A percentile compares a stretch with the other conserved stretches of the same genome.
These are phyloP conservation scores for Callospermophilus lateralis DNA, from an alignment of 2,113 vertebrate species.

Conservation along the genomic window DNA sequence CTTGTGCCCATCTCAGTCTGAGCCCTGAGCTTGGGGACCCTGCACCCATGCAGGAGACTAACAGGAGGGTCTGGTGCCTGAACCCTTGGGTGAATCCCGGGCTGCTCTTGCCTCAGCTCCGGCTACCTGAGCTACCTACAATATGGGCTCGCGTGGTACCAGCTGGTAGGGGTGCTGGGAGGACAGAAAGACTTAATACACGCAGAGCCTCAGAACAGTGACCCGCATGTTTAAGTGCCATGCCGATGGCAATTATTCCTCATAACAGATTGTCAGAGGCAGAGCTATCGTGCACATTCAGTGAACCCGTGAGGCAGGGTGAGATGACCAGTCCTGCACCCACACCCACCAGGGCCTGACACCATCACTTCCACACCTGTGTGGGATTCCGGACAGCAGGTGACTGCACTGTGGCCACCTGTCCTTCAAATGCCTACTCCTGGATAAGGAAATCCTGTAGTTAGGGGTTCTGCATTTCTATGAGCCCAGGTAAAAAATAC, in stretches of 20 bases:
- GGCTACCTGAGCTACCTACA: background rate
- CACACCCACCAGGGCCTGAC: accelerated
- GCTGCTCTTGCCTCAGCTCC: background rate
- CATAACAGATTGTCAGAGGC: background rate
- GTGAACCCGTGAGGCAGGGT: background rate
- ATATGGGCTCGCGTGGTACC: background rate
- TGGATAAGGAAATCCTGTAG: background rate
- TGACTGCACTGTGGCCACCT: no score
- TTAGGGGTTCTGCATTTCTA: background rate
- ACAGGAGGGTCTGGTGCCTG: background rate
- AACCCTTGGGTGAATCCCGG: background rate
- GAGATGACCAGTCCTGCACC: background rate
- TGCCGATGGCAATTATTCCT: background rate
- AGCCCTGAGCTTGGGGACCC: background rate
- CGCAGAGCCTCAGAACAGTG: no score
- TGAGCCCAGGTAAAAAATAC: background rate
- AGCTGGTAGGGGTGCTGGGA: accelerated
- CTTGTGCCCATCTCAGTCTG: background rate
- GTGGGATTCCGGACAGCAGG: background rate
- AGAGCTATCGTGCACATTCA: background rate
- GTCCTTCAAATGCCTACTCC: background rate
- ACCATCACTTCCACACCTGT: background rate
- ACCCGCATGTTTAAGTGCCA: background rate
- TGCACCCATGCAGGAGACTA: background rate
- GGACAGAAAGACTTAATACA: background rate